Conservation (phyloP, 2,113 vertebrate species). For the Clinocottus analis region DNA sequence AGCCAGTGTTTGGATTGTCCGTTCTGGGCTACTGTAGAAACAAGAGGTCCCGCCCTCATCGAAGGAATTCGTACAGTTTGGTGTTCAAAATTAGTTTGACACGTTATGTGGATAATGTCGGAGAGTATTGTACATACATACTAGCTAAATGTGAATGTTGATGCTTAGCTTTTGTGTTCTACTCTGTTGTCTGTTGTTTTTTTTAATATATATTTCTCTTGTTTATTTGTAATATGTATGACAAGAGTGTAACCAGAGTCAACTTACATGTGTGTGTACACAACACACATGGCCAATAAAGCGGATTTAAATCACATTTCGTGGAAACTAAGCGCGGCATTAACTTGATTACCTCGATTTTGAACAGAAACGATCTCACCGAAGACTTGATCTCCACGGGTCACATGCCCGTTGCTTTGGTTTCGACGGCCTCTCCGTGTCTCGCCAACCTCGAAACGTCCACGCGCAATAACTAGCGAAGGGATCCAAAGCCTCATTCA, state of each 20-base stretch:
- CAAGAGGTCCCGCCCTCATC: no score
- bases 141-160: no score
- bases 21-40: not conserved
- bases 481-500: not conserved
- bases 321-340: not conserved
- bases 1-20: not conserved
- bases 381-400: not conserved
- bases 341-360: not conserved
- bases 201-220: no score
- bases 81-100: not conserved
- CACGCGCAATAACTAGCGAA: not conserved
- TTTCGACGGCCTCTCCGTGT: not conserved
- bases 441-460: not conserved
- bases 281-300: no score
- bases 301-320: not conserved
- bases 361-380: not conserved
- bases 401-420: not conserved
- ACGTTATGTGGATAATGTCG: not conserved
- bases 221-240: no score
- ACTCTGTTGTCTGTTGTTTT: no score
- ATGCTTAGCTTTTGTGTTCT: no score
- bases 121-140: no score
- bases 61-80: not conserved
- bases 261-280: no score
- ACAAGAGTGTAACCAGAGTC: no score